Evolutionary conservation across 1,140 invertebrate species (phyloP).

Genomic region (Papilio dardanus): DNA sequence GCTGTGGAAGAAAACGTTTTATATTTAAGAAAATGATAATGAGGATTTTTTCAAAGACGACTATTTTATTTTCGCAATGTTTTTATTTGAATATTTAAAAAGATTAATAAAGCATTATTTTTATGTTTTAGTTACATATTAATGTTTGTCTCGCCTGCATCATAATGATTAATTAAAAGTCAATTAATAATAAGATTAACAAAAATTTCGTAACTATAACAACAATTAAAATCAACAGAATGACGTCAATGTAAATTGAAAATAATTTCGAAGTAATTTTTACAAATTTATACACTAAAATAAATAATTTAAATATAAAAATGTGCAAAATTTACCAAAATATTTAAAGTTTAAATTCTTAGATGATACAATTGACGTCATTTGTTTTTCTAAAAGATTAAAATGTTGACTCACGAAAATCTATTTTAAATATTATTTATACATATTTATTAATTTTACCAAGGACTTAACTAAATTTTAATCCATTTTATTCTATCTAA

Average conservation of each 20-base stretch:
- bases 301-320: not conserved
- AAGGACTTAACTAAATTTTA: not conserved
- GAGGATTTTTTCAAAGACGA: too few species aligned
- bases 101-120: not conserved
- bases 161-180: not conserved
- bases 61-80: too few species aligned
- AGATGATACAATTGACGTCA: not conserved
- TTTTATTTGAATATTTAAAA: too few species aligned
- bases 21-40: too few species aligned
- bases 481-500: not conserved
- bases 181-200: not conserved
- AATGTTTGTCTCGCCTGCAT: not conserved
- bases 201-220: not conserved
- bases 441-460: not conserved
- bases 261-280: not conserved
- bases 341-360: not conserved
- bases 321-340: not conserved
- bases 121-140: not conserved
- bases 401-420: not conserved
- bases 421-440: not conserved
- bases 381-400: not conserved
- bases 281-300: not conserved
- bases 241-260: not conserved
- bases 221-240: not conserved
- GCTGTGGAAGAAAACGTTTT: too few species aligned